Evolutionary conservation across 2,113 vertebrate species (phyloP).

Genomic region (Channa argus): DNA sequence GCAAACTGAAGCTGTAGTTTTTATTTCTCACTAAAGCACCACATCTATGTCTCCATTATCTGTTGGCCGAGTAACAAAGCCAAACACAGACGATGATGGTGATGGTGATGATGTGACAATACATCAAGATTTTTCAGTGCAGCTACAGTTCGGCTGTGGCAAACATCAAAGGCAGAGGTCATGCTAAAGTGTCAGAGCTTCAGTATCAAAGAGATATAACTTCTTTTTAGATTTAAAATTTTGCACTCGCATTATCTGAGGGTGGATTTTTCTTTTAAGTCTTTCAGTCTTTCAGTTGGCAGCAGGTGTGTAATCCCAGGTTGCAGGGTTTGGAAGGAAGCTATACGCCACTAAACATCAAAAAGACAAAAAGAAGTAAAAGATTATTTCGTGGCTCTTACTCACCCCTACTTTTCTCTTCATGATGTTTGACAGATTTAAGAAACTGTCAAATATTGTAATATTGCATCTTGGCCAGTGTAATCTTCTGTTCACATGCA

Average conservation of each 20-base stretch:
- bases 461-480: not conserved
- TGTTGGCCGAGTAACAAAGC: not conserved
- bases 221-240: slow-evolving; percentile 53
- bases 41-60: not conserved
- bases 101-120: not conserved
- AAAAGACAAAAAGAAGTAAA: slow-evolving; percentile 46
- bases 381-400: slow-evolving; percentile 7
- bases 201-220: slow-evolving; percentile 44
- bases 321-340: slow-evolving; percentile 31
- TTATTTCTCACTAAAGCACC: not conserved
- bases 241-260: slow-evolving; percentile 30
- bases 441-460: slow-evolving; percentile 13
- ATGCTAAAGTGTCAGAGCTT: slow-evolving; percentile 32
- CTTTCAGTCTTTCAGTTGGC: slow-evolving; percentile 28
- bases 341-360: slow-evolving; percentile 26
- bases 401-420: slow-evolving; percentile 15
- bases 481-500: not conserved
- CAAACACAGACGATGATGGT: not conserved
- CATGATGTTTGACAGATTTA: not conserved
- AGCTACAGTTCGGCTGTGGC: slow-evolving; percentile 14
- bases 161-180: slow-evolving; percentile 60
- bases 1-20: not conserved
- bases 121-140: slow-evolving; percentile 18
- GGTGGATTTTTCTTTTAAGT: slow-evolving; percentile 60
- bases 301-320: slow-evolving; percentile 47